Percentiles rank a stretch among this genome's conserved stretches.
These are phyloP conservation scores for Zoanthus sociatus DNA, from an alignment of 92 coral and sea anemone genomes.

Conservation along the genomic window DNA sequence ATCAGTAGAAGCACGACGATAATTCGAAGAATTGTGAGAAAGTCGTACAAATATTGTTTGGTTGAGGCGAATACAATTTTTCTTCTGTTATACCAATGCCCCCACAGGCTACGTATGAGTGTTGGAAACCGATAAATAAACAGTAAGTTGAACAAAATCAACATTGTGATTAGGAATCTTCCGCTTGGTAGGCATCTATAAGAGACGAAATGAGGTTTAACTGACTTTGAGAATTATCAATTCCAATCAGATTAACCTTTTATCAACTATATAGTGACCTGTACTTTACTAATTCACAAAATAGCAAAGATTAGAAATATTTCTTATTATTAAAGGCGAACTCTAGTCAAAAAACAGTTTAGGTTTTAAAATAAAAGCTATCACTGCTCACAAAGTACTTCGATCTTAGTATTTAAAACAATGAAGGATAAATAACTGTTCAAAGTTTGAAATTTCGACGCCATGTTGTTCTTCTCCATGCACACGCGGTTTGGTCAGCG, in stretches of 20 bases:
- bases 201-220: background rate
- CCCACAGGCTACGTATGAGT: slow-evolving; percentile 76
- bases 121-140: slow-evolving; percentile 92
- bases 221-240: background rate
- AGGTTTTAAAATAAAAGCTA: background rate
- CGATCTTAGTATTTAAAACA: too few relatives aligned
- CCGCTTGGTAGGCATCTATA: slow-evolving; percentile 83
- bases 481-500: too few relatives aligned
- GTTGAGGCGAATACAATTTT: slow-evolving; percentile 80
- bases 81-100: slow-evolving; percentile 95
- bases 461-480: too few relatives aligned
- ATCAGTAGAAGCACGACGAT: slow-evolving; percentile 76
- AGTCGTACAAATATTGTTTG: slow-evolving; percentile 82
- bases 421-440: too few relatives aligned
- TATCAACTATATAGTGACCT: background rate
- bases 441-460: too few relatives aligned
- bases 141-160: slow-evolving; percentile 78
- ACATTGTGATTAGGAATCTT: slow-evolving; percentile 62
- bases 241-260: background rate
- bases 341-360: background rate
- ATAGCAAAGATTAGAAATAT: background rate
- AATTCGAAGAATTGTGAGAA: slow-evolving; percentile 78
- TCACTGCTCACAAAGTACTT: too few relatives aligned
- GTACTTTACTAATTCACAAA: background rate
- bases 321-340: background rate